Conservation (phyloP, 2,888 invertebrate species). For the Oeneis ivallda region DNA sequence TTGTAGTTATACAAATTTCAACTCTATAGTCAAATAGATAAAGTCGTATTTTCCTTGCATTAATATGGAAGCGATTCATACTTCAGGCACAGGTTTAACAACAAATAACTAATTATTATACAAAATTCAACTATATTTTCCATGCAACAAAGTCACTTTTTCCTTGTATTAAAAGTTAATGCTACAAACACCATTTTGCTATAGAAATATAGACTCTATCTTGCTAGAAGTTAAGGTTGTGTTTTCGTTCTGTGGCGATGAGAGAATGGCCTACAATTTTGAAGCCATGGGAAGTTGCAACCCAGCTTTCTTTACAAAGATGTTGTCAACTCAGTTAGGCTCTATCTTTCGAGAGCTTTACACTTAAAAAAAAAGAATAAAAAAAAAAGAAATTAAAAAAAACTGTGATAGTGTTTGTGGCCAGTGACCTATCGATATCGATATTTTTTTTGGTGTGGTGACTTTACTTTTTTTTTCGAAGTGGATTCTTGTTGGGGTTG, state of each 20-base stretch:
- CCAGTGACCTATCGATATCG: constrained; percentile 25
- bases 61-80: background rate
- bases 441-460: constrained; percentile 12
- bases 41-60: background rate
- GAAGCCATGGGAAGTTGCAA: constrained; percentile 54
- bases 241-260: background rate
- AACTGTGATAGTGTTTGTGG: constrained; percentile 23
- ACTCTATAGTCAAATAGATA: background rate
- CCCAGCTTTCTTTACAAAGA: constrained; percentile 58
- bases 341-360: constrained; percentile 32
- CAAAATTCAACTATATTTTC: background rate
- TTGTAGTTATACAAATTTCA: background rate
- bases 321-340: constrained; percentile 38
- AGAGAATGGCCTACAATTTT: constrained; percentile 36
- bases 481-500: constrained; percentile 21
- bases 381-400: constrained; percentile 26
- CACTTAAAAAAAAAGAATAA: constrained; percentile 29
- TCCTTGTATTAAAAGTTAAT: background rate
- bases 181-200: background rate
- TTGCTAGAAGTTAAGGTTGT: background rate
- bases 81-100: background rate
- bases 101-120: background rate
- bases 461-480: constrained; percentile 21
- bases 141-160: background rate
- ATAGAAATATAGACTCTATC: constrained; percentile 20